Evolutionary conservation across 2,888 invertebrate genomes (phyloP).

Genomic region (Tanaodytes sp.): DNA sequence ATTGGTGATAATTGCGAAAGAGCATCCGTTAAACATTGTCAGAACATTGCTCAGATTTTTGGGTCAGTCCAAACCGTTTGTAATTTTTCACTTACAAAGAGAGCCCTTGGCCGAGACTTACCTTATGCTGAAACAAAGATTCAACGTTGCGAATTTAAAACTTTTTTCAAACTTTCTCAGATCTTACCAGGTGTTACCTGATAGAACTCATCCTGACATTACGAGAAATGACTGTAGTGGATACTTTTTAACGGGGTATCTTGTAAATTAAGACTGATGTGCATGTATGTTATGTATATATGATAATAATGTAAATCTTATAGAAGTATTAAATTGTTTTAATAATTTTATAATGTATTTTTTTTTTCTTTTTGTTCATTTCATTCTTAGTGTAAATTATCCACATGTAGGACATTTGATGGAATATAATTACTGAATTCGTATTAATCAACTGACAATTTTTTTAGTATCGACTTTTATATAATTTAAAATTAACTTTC

Average conservation of each 20-base stretch:
- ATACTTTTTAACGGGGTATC: slow-evolving; percentile 85
- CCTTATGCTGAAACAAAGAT: slow-evolving; percentile 81
- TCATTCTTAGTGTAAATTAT: no score
- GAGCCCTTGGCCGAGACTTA: slow-evolving; percentile 91
- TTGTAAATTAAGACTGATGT: slow-evolving; percentile 58
- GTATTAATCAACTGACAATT: no score
- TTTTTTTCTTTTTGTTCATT: no score
- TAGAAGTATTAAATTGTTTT: background rate
- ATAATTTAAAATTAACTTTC: slow-evolving; percentile 6
- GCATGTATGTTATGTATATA: background rate
- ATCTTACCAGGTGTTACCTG: slow-evolving; percentile 90
- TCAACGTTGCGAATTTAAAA: slow-evolving; percentile 83
- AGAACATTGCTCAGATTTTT: slow-evolving; percentile 84
- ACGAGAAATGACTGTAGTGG: slow-evolving; percentile 92
- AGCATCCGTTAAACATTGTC: slow-evolving; percentile 88
- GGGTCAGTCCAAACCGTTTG: slow-evolving; percentile 87
- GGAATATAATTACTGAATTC: no score
- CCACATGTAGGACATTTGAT: no score
- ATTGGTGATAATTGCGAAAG: slow-evolving; percentile 85
- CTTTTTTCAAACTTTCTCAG: slow-evolving; percentile 91
- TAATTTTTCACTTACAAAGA: slow-evolving; percentile 85
- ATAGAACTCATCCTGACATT: slow-evolving; percentile 95
- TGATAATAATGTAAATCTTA: no score
- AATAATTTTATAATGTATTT: no score
- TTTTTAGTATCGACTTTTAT: no score